Base-by-base conservation (phyloP, 2,113 vertebrate genomes). In the Aegithalos caudatus region DNA sequence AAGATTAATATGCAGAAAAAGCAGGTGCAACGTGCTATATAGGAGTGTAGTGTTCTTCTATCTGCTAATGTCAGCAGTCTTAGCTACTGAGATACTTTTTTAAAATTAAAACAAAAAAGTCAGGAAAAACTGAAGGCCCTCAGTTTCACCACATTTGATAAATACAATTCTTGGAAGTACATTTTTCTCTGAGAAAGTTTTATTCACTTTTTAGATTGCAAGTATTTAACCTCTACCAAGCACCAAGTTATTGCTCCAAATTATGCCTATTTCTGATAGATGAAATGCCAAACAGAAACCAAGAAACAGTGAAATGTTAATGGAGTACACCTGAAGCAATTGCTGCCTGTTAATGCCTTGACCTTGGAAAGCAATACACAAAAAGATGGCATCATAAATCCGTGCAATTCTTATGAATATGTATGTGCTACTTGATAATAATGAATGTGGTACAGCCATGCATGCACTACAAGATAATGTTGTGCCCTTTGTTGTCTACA, bases 321-420 rank as follows among this genome's bases (percentile, higher is more conserved):
- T 96, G 96, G 97, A 94, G 61, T 98, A 97, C 98, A 98, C 98
- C 98, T 98, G 98, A 98, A 98, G 98, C 97, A 98, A 92, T 97
- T 95, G 97, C 97, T 97, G 97, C 90, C 95, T 98, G 98, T 96
- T 98, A 98, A 97, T 97, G 97, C 91, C 96, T 97, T 98, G 98
- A 98, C 98, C 98, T 98, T 98, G 98, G 97, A 98, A 98, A 98
- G 96, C 97, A 98, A 98, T 98, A 98, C 98, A 98, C 98, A 98
- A 98, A 98, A 98, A 98, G 98, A 98, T 98, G 98, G 98, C 97
- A 98, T 98, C 97, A 98, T 98, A 98, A 98, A 98, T 98, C 98
- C 96, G 95, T 98, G 98, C 96, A 97, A 96, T 97, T 97, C 97
- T 98, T 98, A 98, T 98, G 98, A 99, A 98, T 99, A 99, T 99